phyloP scores from a whole-genome alignment of 2,797 vertebrate genomes.

The Acestrorhynchus altus region DNA sequence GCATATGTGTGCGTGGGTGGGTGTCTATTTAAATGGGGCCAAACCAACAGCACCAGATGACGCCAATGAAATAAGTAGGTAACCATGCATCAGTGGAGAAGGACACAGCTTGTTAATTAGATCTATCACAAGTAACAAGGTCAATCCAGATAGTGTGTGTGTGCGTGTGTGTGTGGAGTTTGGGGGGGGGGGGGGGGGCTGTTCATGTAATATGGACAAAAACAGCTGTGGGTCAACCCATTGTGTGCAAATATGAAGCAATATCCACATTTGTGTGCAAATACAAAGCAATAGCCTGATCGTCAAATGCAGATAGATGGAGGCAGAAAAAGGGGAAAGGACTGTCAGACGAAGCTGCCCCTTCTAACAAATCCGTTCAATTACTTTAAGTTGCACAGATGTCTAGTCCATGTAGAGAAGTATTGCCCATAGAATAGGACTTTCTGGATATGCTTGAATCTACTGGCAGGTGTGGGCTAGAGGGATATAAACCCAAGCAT shows the following conservation, averaged over 20 bases:
- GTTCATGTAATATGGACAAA: not conserved
- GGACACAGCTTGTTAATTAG: not conserved
- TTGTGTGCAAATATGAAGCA: conserved; percentile 1
- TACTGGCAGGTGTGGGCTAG: too few relatives aligned
- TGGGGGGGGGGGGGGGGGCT: not conserved
- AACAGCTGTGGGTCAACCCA: not conserved
- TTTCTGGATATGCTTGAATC: too few relatives aligned
- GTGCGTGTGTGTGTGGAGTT: not conserved
- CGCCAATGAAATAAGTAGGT: conserved; percentile 10
- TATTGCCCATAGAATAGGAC: too few relatives aligned
- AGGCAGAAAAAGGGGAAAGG: too few relatives aligned
- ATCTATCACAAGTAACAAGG: conserved; percentile 2
- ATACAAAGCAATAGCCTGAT: not conserved
- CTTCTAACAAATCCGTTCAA: too few relatives aligned
- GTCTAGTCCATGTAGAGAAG: too few relatives aligned
- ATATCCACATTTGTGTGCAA: not conserved
- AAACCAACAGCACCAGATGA: not conserved
- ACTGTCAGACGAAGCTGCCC: too few relatives aligned
- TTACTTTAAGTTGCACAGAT: too few relatives aligned
- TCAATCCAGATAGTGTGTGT: not conserved
- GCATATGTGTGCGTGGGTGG: conserved; percentile 26
- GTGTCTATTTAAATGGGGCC: conserved; percentile 10
- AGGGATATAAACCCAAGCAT: too few relatives aligned
- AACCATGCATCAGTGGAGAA: conserved; percentile 5
- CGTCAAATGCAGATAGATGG: not conserved